phyloP scores from a whole-genome alignment of 2,113 vertebrate species.

The Pantherophis guttatus region DNA sequence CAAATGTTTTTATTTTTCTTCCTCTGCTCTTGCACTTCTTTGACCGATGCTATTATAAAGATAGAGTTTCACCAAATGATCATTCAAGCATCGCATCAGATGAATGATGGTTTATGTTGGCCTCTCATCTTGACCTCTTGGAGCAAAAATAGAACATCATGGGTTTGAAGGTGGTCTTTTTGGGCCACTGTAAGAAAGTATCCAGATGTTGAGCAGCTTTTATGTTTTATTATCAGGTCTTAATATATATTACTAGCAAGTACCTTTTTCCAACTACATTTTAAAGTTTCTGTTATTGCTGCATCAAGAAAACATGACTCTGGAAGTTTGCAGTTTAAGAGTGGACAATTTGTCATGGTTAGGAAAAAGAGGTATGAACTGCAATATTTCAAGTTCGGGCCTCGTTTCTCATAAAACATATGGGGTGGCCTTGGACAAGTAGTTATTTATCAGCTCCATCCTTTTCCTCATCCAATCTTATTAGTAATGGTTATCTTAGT shows the following conservation, averaged over 20 bases:
- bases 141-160: background rate
- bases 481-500: background rate
- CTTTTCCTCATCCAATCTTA: background rate
- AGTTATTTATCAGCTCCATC: background rate
- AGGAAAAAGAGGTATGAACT: background rate
- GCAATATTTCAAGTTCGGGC: background rate
- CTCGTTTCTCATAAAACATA: background rate
- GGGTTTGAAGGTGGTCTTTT: background rate
- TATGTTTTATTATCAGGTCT: background rate
- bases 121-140: background rate
- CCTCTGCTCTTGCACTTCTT: background rate
- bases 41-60: slow-evolving; percentile 10
- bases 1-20: slow-evolving; percentile 28
- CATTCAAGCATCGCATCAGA: background rate
- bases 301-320: background rate
- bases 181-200: background rate
- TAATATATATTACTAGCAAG: background rate
- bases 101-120: slow-evolving; percentile 11
- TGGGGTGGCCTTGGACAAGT: background rate
- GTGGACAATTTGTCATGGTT: background rate
- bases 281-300: background rate
- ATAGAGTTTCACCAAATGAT: background rate
- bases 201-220: background rate
- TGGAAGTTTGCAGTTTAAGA: background rate
- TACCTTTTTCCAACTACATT: background rate